These are phyloP conservation scores for Chaetura pelagica DNA, from an alignment of 2,113 vertebrate species.

Conservation along the genomic window DNA sequence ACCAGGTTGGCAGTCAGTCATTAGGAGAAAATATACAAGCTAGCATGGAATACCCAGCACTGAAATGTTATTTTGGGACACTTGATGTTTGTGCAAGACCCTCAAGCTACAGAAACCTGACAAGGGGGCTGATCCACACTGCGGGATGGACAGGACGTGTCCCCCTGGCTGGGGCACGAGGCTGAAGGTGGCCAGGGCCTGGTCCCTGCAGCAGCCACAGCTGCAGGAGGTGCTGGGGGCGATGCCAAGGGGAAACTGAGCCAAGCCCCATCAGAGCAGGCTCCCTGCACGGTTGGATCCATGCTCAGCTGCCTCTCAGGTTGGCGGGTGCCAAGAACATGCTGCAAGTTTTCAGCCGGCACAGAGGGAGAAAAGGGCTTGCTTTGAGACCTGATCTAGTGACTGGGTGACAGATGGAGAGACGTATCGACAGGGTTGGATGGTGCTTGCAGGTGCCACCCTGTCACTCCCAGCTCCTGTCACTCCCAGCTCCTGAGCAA, in stretches of 20 bases:
- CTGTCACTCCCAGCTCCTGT: rapidly evolving
- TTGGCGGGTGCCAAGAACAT: neutral
- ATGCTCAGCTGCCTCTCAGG: neutral
- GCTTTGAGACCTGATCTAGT: neutral
- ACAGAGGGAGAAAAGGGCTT: neutral
- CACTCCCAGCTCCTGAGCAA: neutral
- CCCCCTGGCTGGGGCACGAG: neutral
- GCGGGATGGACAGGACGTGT: rapidly evolving
- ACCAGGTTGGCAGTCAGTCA: neutral
- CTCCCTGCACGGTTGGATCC: neutral
- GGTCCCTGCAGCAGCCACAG: neutral
- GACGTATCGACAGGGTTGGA: rapidly evolving
- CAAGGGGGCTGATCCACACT: rapidly evolving
- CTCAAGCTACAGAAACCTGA: neutral
- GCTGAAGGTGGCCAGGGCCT: neutral
- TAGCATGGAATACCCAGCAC: neutral
- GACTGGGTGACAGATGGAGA: neutral
- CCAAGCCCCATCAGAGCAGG: neutral
- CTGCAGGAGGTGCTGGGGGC: neutral
- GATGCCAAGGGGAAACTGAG: neutral
- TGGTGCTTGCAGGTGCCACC: neutral
- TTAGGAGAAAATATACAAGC: neutral
- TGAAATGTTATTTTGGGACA: neutral
- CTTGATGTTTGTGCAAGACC: neutral
- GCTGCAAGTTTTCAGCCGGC: neutral